Evolutionary conservation across 2,888 invertebrate genomes (phyloP).

Genomic region (Tigriopus californicus): DNA sequence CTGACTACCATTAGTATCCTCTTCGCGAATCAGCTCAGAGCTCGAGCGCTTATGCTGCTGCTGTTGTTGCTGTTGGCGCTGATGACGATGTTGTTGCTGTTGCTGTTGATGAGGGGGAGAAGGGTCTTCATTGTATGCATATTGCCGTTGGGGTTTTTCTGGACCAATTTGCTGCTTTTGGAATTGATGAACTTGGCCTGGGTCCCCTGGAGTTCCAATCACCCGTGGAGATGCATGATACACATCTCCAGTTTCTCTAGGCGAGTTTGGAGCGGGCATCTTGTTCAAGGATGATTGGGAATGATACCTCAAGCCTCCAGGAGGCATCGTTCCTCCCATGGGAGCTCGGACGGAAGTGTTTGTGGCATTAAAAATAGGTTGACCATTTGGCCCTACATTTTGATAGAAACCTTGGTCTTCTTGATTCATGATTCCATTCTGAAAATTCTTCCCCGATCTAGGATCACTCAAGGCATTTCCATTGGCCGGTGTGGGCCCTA

Average conservation of each 20-base stretch:
- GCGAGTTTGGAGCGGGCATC: neutral
- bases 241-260: neutral
- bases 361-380: no score
- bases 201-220: neutral
- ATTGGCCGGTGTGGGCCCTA: neutral
- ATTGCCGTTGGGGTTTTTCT: neutral
- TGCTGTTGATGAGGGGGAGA: no score
- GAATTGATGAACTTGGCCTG: neutral
- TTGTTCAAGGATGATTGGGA: neutral
- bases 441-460: neutral
- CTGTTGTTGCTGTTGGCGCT: no score
- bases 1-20: neutral
- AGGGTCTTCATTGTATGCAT: neutral
- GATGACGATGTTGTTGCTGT: no score
- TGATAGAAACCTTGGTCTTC: neutral
- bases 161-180: neutral
- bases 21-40: no score
- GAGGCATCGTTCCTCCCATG: no score
- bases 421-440: neutral
- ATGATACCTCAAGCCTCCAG: no score
- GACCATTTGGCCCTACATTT: neutral
- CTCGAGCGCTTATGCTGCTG: neutral
- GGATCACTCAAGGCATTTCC: no score
- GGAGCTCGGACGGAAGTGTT: no score
- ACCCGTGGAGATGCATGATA: constrained; percentile 5